Conservation (phyloP, 2,888 invertebrate genomes). For the Agapostemon virescens region DNA sequence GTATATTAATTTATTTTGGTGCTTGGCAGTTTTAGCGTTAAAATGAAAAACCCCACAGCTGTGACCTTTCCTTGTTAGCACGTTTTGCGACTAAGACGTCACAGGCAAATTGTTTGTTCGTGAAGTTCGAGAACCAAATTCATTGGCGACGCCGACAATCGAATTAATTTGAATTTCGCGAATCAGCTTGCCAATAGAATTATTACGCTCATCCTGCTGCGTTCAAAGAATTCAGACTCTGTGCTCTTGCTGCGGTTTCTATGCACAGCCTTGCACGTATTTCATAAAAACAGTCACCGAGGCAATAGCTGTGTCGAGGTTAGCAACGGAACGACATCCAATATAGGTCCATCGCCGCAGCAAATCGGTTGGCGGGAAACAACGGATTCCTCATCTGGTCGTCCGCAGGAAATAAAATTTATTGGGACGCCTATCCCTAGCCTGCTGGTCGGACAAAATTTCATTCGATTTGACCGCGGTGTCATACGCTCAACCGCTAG, state of each 20-base stretch:
- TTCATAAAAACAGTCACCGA: slow-evolving; percentile 9
- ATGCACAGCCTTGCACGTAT: not conserved
- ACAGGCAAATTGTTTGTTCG: not conserved
- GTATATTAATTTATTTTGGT: too few relatives aligned
- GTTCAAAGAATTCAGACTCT: not conserved
- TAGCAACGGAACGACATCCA: slow-evolving; percentile 1
- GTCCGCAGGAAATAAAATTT: slow-evolving; percentile 1
- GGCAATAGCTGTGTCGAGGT: not conserved
- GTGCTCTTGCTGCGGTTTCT: not conserved
- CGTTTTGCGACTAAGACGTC: not conserved
- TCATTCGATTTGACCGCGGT: not conserved
- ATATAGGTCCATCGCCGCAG: not conserved
- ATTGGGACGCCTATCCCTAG: slow-evolving; percentile 2
- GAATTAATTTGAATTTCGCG: not conserved
- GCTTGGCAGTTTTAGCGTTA: too few relatives aligned
- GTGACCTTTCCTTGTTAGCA: too few relatives aligned
- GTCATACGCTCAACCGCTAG: not conserved
- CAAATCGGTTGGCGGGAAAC: slow-evolving; percentile 8
- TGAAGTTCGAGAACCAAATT: not conserved
- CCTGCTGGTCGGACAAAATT: slow-evolving; percentile 1
- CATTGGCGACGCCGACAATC: not conserved
- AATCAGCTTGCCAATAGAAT: not conserved
- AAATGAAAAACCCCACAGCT: too few relatives aligned
- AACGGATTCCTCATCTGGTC: slow-evolving; percentile 3
- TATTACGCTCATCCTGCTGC: not conserved